Evolutionary conservation across 2,797 vertebrate species (phyloP).

Genomic region (Scarus forsteni): DNA sequence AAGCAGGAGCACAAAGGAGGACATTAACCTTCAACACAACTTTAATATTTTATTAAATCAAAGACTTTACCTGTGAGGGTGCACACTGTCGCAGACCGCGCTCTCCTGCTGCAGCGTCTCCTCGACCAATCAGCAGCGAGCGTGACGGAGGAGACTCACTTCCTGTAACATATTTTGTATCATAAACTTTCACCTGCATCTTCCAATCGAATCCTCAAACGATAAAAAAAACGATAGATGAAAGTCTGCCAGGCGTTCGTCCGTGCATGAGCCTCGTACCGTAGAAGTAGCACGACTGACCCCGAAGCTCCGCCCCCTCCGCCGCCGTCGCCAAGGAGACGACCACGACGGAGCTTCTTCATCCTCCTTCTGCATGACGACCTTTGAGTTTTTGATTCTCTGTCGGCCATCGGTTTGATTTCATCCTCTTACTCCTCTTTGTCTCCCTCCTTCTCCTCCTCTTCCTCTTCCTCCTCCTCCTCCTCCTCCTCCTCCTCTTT

Average conservation of each 20-base stretch:
- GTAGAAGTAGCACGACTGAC: slow-evolving; percentile 79
- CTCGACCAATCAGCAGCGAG: slow-evolving; percentile 22
- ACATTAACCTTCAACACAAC: too few species aligned
- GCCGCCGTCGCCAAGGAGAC: too few species aligned
- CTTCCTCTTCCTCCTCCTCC: neutral
- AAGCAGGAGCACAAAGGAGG: too few species aligned
- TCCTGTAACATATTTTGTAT: slow-evolving; percentile 88
- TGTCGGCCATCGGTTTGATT: slow-evolving; percentile 55
- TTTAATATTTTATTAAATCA: too few species aligned
- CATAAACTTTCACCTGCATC: slow-evolving; percentile 86
- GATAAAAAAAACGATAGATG: slow-evolving; percentile 39
- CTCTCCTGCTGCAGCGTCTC: neutral
- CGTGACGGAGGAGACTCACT: slow-evolving; percentile 57
- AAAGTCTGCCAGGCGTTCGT: slow-evolving; percentile 31
- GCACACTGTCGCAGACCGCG: neutral
- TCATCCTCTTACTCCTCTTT: slow-evolving; percentile 21
- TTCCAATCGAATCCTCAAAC: slow-evolving; percentile 65
- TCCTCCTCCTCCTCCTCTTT: slow-evolving; percentile 10
- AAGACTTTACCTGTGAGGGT: neutral
- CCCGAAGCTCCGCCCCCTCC: too few species aligned
- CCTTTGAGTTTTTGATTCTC: slow-evolving; percentile 47
- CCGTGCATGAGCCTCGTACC: slow-evolving; percentile 84
- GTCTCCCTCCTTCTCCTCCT: neutral
- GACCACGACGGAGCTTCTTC: slow-evolving; percentile 40
- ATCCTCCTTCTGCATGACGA: slow-evolving; percentile 81